A percentile compares a stretch with the other conserved stretches of the same genome.
Conservation (phyloP, 2,797 vertebrate species). For the Neostethus bicornis region DNA sequence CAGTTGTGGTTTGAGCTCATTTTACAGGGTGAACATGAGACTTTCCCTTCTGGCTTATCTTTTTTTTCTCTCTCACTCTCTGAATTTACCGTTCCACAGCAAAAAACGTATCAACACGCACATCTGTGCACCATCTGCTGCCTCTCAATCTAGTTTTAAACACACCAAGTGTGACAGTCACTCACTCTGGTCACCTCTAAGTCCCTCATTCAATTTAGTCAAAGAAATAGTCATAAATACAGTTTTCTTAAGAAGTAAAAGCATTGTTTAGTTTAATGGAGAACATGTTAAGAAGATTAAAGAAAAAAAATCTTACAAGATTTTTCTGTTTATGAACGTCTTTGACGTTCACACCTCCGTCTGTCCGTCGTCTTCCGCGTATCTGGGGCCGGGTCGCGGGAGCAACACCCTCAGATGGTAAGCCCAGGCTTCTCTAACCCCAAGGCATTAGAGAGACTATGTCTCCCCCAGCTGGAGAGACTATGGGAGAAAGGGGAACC, state of each 20-base stretch:
- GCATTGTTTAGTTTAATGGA: fast-evolving
- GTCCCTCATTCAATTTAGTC: not conserved
- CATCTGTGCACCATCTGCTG: constrained; percentile 6
- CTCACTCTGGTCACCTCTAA: not conserved
- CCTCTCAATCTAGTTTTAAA: constrained; percentile 2
- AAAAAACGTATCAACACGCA: not conserved
- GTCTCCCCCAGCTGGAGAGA: too few species aligned
- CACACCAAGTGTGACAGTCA: not conserved
- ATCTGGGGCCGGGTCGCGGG: too few species aligned
- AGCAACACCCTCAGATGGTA: too few species aligned
- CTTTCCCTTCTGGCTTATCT: constrained; percentile 16
- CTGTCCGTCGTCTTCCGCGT: too few species aligned
- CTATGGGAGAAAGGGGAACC: too few species aligned
- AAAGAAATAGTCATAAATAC: not conserved
- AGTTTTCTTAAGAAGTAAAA: not conserved
- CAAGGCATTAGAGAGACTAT: too few species aligned
- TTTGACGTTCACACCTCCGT: too few species aligned
- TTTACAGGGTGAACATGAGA: constrained; percentile 53
- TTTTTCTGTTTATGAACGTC: too few species aligned
- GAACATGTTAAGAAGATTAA: not conserved
- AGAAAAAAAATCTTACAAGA: too few species aligned
- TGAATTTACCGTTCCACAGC: not conserved
- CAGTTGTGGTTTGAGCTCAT: constrained; percentile 38
- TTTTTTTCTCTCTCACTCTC: too few species aligned
- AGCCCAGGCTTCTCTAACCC: too few species aligned